Percentiles rank a stretch among this genome's conserved stretches.
These are phyloP conservation scores for Hermaeophaga mercurialis DNA, from an alignment of 2,888 invertebrate genomes.

Conservation along the genomic window DNA sequence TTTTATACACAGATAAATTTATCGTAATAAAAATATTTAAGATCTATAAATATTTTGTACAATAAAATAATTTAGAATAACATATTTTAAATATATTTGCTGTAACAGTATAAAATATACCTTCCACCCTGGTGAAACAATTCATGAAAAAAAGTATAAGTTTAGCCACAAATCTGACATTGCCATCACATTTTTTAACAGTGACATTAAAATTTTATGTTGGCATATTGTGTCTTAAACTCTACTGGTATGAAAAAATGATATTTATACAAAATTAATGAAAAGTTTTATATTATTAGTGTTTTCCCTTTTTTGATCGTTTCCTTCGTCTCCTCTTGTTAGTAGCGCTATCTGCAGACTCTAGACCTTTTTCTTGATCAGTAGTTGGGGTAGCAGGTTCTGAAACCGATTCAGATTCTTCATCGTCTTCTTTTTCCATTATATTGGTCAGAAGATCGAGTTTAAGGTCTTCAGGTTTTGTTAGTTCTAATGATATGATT, in stretches of 20 bases:
- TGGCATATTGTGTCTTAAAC: slow-evolving; percentile 11
- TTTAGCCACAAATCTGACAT: slow-evolving; percentile 1
- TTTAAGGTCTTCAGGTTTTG: slow-evolving; percentile 54
- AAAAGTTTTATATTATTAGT: slow-evolving; percentile 46
- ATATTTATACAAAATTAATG: slow-evolving; percentile 18
- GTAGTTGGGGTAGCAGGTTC: slow-evolving; percentile 62
- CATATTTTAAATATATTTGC: slow-evolving; percentile 39
- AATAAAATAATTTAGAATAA: slow-evolving; percentile 53
- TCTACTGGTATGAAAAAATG: slow-evolving; percentile 4
- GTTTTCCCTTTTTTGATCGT: slow-evolving; percentile 62
- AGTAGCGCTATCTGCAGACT: slow-evolving; percentile 56
- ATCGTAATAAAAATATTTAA: slow-evolving; percentile 47
- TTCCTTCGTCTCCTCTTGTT: slow-evolving; percentile 60
- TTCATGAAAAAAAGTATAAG: slow-evolving; percentile 30
- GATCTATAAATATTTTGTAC: slow-evolving; percentile 55
- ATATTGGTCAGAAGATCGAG: slow-evolving; percentile 43
- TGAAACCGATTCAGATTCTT: slow-evolving; percentile 56
- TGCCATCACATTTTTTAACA: background rate
- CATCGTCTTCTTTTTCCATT: slow-evolving; percentile 46
- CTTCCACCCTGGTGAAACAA: slow-evolving; percentile 49
- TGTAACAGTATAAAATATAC: slow-evolving; percentile 44
- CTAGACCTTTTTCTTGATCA: slow-evolving; percentile 60
- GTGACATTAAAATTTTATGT: background rate
- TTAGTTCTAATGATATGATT: slow-evolving; percentile 86
- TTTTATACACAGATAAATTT: slow-evolving; percentile 38